These are phyloP conservation scores for Porites divaricata DNA, from an alignment of 92 coral and sea anemone species.

Conservation along the genomic window DNA sequence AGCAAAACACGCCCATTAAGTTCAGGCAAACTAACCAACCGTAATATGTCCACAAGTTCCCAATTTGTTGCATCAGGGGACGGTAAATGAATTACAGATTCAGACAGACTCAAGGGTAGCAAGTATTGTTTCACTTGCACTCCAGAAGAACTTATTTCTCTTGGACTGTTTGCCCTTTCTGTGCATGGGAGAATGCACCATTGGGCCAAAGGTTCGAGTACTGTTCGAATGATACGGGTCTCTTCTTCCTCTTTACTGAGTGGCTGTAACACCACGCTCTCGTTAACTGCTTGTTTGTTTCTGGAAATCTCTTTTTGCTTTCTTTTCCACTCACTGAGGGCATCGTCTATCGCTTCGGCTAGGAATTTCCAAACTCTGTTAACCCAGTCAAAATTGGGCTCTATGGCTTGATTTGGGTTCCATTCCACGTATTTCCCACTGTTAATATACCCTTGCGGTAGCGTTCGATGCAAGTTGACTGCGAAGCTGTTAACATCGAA, in stretches of 20 bases:
- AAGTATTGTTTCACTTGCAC: constrained; percentile 7
- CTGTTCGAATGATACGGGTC: not conserved
- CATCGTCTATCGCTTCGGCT: not conserved
- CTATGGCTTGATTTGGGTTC: constrained; percentile 5
- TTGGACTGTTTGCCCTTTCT: not conserved
- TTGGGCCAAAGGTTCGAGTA: constrained; percentile 42
- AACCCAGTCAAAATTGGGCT: constrained; percentile 44
- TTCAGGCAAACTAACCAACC: too few relatives aligned
- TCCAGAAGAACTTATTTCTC: not conserved
- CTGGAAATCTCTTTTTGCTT: not conserved
- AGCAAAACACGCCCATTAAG: too few relatives aligned
- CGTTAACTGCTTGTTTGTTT: not conserved
- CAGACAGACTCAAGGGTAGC: not conserved
- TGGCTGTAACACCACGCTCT: not conserved
- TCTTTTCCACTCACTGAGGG: not conserved
- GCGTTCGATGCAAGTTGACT: constrained; percentile 35
- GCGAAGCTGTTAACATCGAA: constrained; percentile 69
- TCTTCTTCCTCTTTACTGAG: not conserved
- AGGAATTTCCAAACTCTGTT: constrained; percentile 61
- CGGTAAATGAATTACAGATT: too few relatives aligned
- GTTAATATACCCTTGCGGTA: not conserved
- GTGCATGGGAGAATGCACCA: constrained; percentile 58
- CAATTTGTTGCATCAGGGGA: too few relatives aligned
- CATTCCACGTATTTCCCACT: constrained; percentile 39
- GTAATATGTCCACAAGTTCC: too few relatives aligned